Evolutionary conservation across 1,140 invertebrate species (phyloP).

Genomic region (Hycleus cichorii): DNA sequence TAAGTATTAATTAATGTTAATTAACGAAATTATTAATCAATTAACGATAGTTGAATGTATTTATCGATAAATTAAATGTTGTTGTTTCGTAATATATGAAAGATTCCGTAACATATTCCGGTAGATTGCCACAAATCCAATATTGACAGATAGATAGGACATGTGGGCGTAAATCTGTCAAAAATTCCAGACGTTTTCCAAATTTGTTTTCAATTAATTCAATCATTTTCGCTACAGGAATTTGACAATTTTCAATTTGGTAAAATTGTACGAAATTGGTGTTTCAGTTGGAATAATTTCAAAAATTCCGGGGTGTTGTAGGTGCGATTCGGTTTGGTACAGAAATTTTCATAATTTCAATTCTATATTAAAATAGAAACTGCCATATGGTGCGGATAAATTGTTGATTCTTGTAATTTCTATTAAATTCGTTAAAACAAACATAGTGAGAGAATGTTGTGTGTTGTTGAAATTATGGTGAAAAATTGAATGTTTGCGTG

Average conservation of each 20-base stretch:
- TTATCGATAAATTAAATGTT: conserved; percentile 10
- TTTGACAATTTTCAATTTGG: too few species aligned
- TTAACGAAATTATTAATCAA: not conserved
- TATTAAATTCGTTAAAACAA: too few species aligned
- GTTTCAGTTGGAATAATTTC: not conserved
- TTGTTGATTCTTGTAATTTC: too few species aligned
- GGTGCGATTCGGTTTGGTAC: not conserved
- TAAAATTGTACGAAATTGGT: too few species aligned
- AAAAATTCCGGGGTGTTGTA: not conserved
- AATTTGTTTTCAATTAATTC: not conserved
- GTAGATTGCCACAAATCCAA: not conserved
- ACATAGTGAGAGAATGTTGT: too few species aligned
- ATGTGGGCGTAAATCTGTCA: conserved; percentile 31
- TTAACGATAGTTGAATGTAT: not conserved
- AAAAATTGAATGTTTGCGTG: too few species aligned
- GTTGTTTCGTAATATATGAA: conserved; percentile 20
- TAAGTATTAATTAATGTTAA: not conserved
- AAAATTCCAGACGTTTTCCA: conserved; percentile 4
- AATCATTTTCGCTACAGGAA: not conserved
- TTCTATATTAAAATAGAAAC: not conserved
- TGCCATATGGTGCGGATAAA: not conserved
- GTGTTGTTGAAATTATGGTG: too few species aligned
- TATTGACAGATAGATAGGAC: conserved; percentile 8
- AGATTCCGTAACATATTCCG: conserved; percentile 26
- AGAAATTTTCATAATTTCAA: not conserved